Base-by-base conservation (phyloP, 2,113 vertebrate species). In the Bufo bufo region DNA sequence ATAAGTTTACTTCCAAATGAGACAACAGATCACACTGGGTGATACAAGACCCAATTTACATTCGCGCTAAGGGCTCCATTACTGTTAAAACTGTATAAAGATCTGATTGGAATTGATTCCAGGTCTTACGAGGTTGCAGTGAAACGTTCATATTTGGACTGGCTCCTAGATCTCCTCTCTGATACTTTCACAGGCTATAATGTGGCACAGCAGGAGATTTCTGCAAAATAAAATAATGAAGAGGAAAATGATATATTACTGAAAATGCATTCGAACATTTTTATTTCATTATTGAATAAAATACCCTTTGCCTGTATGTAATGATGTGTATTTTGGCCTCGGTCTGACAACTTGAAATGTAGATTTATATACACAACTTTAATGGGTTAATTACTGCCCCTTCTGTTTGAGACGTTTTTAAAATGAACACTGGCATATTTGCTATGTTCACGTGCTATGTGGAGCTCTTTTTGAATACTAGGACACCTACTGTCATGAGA, bases 171-270 rank as follows among this genome's bases (percentile, higher is more conserved):
- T 81, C 56, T 61, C 33, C 33, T 81, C 14, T 45, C 4, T 59
- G 78, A 43, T 81, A 81, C 78, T 17, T 59, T 81, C 78, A 59
- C 78, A 81, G 78, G 54, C 45, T 81, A 81, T 81, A 45, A 81
- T 59, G 58, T 81, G 54, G 23, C 78, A 81, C 78, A 59, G 78
- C 78, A 94, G 69, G 91, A 92, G 91, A 89, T 92, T 90, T 93
- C 91, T 82, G 43, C 52, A 56, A 54, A 78, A 56, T 75, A 75
- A 49, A 75, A 20, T 75, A 50, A 49, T 17, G 7, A 20, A 75
- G 72, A 75, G 47, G 43, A 75, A 75, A 75, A 50, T 11, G 47
- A 75, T 75, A 75, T 75, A 75, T 75, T 50, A 19, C 72, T 75
- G 33, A 11, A 50, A 75, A 75, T 75, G 6, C 72, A 75, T 9